These are phyloP conservation scores for Macrophya annulata DNA, from an alignment of 2,888 invertebrate species.

Conservation along the genomic window DNA sequence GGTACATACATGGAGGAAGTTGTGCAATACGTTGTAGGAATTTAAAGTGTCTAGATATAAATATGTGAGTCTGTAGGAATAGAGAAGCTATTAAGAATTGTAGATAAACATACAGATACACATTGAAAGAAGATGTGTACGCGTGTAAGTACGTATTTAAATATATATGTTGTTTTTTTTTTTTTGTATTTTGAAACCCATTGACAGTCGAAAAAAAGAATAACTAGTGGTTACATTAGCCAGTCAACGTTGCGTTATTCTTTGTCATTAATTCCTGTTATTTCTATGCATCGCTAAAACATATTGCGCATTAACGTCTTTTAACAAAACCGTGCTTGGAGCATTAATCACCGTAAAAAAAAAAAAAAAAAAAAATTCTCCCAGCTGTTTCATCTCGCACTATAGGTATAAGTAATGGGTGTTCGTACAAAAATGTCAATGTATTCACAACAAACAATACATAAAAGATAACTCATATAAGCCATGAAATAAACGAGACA, in stretches of 20 bases:
- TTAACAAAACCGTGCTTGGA: neutral
- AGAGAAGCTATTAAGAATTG: neutral
- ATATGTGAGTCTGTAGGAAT: neutral
- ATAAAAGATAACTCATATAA: neutral
- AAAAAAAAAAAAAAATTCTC: too few species aligned
- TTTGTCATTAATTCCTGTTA: neutral
- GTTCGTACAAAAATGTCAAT: slow-evolving; percentile 45
- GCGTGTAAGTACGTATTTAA: too few species aligned
- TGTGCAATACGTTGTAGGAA: neutral
- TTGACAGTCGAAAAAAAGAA: neutral
- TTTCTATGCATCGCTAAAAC: neutral
- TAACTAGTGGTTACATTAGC: slow-evolving; percentile 10
- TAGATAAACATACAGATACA: neutral
- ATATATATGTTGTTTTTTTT: too few species aligned
- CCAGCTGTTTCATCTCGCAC: neutral
- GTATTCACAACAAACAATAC: slow-evolving; percentile 25
- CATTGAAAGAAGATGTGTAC: neutral
- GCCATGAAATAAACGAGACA: neutral
- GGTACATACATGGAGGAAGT: neutral
- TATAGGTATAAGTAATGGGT: slow-evolving; percentile 17
- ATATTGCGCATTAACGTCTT: neutral
- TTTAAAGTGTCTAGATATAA: neutral
- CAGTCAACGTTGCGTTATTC: neutral
- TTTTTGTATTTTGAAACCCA: slow-evolving; percentile 3
- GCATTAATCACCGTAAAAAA: neutral